Evolutionary conservation across 23 tunicate genomes (phyloP).

Genomic region (Halocynthia aurantium): DNA sequence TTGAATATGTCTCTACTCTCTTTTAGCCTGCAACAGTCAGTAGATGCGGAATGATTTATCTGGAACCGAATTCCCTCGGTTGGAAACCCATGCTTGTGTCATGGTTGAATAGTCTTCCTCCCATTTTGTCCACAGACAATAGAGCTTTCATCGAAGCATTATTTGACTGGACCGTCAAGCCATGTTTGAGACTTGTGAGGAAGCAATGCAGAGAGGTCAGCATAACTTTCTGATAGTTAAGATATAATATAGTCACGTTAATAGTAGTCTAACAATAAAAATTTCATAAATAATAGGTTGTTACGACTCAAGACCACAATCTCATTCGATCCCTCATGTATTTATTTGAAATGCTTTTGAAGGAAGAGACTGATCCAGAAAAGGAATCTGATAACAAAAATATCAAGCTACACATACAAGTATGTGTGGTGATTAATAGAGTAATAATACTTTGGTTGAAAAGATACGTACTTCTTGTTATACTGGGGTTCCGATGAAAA

Average conservation of each 20-base stretch:
- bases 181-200: conserved; percentile 63
- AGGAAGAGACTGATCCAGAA: conserved; percentile 60
- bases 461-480: no score
- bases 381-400: conserved; percentile 67
- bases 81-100: conserved; percentile 96
- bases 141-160: conserved; percentile 62
- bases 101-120: conserved; percentile 75
- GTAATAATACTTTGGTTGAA: no score
- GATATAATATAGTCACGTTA: background rate
- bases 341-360: conserved; percentile 87
- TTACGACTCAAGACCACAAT: conserved; percentile 66
- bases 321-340: conserved; percentile 90
- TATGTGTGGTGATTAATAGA: background rate
- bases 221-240: background rate
- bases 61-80: conserved; percentile 91
- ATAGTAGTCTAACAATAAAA: background rate
- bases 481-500: background rate
- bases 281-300: conserved; percentile 21
- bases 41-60: conserved; percentile 97
- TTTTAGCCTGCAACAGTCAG: conserved; percentile 97
- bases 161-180: conserved; percentile 73
- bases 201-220: conserved; percentile 91
- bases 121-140: conserved; percentile 56
- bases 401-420: conserved; percentile 85
- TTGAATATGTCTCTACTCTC: background rate